Base-by-base conservation (phyloP, 2,888 invertebrate genomes). In the Cerceris rybyensis region DNA sequence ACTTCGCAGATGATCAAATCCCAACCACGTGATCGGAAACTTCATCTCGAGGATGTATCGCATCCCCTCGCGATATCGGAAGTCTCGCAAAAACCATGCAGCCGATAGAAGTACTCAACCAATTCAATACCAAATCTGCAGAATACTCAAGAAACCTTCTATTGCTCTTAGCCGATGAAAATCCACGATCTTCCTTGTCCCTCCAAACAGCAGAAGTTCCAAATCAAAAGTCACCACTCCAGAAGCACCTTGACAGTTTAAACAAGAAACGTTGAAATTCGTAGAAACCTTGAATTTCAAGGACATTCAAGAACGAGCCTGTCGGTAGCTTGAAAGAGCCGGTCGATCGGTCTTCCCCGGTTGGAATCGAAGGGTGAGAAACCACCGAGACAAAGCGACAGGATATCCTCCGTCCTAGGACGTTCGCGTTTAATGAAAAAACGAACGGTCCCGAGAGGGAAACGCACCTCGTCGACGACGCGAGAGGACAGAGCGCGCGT, bases 401-500 rank as follows among this genome's bases (percentile, higher is more conserved):
- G 46, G 11, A 11, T 46, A 46, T 28, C 28, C 28, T 2, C 2
- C 28, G 28, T 28, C 28, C 28, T 28, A 28, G 28, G 28, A 28
- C 28, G 28, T 28, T 28, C 28, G 28, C 28, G 28, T 4, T 2
- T 1, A 4, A 28, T 28, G 28, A 28, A 28, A 28, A 28, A 28
- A 28, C 28, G 28, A 43, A 16, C 41, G 59, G n/a, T 28, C 13
- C 13, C 46, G 46, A 16, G 49, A 46, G 28, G 49, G 60, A 17
- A 69, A 65, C 75, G 75, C 81, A 83, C 83, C 81, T 76, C 66
- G 57, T 67, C 42, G 60, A 54, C 55, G 54, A 67, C 69, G 70
- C 74, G 78, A 46, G 61, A 72, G 70, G 75, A 75, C 49, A 58
- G 65, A 69, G 63, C 59, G 70, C 63, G 84, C 79, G 84, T 75